A percentile compares a stretch with the other conserved stretches of the same genome.
Conservation (phyloP, 2,797 vertebrate species). For the Merluccius polli region DNA sequence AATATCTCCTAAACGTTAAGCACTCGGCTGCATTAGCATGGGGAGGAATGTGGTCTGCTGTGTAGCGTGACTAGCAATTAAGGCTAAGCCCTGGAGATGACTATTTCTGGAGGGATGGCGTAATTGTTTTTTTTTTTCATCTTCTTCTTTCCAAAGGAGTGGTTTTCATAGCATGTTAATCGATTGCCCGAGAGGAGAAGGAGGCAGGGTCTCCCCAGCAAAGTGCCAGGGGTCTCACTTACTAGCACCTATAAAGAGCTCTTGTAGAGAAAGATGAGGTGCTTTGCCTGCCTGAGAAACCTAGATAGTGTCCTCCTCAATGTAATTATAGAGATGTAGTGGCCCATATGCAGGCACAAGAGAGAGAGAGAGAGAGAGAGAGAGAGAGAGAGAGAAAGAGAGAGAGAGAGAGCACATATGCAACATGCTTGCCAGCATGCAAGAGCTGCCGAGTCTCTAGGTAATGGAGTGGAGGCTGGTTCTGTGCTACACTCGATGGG, state of each 20-base stretch:
- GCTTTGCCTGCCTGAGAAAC: slow-evolving; percentile 11
- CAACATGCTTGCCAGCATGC: background rate
- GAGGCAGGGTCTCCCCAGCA: slow-evolving; percentile 33
- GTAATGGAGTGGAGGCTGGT: slow-evolving; percentile 5
- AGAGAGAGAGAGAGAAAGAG: too few relatives aligned
- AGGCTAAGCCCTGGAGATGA: slow-evolving; percentile 62
- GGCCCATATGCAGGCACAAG: background rate
- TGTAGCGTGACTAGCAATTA: slow-evolving; percentile 66
- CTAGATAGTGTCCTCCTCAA: background rate
- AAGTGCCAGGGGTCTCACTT: slow-evolving; percentile 28
- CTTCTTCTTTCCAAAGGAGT: slow-evolving; percentile 40
- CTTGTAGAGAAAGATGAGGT: slow-evolving; percentile 24
- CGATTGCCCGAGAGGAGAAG: slow-evolving; percentile 43
- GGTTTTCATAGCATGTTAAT: slow-evolving; percentile 62
- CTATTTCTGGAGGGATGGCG: slow-evolving; percentile 39
- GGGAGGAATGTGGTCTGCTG: slow-evolving; percentile 43
- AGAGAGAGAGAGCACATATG: too few relatives aligned
- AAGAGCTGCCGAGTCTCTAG: slow-evolving; percentile 2
- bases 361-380: too few relatives aligned
- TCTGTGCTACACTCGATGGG: slow-evolving; percentile 16
- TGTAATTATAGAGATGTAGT: slow-evolving; percentile 14
- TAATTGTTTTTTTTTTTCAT: slow-evolving; percentile 55
- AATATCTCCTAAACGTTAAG: slow-evolving; percentile 63
- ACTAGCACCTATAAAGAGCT: slow-evolving; percentile 22
- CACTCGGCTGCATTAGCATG: slow-evolving; percentile 51